Conservation (phyloP, 2,888 invertebrate species). For the Melipona beecheii region DNA sequence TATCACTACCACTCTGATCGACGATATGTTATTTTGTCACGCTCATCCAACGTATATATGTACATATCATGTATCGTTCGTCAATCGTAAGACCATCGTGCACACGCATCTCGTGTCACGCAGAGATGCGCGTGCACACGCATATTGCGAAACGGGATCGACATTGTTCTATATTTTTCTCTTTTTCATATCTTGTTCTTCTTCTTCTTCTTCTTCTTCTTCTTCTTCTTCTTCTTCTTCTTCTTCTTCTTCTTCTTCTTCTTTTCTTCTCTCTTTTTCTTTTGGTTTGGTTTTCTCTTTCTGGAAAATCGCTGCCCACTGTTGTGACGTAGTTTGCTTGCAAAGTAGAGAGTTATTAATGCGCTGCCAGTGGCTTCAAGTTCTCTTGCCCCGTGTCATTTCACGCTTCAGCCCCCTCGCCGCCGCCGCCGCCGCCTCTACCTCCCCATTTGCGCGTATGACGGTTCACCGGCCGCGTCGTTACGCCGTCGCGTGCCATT, state of each 20-base stretch:
- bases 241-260: no score
- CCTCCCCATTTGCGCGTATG: slow-evolving; percentile 8
- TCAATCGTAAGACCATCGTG: slow-evolving; percentile 18
- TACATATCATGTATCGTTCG: slow-evolving; percentile 46
- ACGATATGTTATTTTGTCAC: slow-evolving; percentile 53
- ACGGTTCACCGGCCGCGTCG: slow-evolving; percentile 16
- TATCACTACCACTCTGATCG: slow-evolving; percentile 58
- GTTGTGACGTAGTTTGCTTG: slow-evolving; percentile 70
- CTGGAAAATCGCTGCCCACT: slow-evolving; percentile 60
- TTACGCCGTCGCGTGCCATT: neutral
- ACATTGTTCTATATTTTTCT: slow-evolving; percentile 30
- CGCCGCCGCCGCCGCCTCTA: neutral
- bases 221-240: neutral
- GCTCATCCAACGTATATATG: slow-evolving; percentile 41
- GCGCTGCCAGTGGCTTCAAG: slow-evolving; percentile 69
- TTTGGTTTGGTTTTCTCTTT: slow-evolving; percentile 19
- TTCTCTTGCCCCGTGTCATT: slow-evolving; percentile 56
- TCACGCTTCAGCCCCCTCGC: slow-evolving; percentile 59
- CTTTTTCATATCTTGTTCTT: neutral
- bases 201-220: no score
- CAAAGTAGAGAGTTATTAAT: slow-evolving; percentile 59
- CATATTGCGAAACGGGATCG: slow-evolving; percentile 22
- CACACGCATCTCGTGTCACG: slow-evolving; percentile 35
- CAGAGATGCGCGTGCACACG: slow-evolving; percentile 20
- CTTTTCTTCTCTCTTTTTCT: slow-evolving; percentile 1